Evolutionary conservation across 2,888 invertebrate species (phyloP).

Genomic region (Magallana nippona): DNA sequence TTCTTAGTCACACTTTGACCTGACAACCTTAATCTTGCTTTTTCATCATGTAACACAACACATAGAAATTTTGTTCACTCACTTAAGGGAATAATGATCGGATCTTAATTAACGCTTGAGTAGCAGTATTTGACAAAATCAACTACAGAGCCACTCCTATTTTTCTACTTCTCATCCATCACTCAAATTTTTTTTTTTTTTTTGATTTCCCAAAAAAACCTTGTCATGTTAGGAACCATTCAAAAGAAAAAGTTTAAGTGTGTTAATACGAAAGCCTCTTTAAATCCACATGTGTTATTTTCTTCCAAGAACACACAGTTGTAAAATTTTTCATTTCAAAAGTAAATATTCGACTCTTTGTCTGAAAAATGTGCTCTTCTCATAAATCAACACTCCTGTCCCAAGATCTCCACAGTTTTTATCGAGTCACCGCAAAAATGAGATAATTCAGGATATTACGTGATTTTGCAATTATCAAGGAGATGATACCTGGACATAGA

Average conservation of each 20-base stretch:
- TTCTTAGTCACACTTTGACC: slow-evolving; percentile 3
- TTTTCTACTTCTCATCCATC: neutral
- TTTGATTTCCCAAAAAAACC: neutral
- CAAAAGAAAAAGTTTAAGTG: neutral
- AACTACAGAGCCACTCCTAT: neutral
- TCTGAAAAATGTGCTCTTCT: neutral
- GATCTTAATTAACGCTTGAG: neutral
- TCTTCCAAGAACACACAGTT: neutral
- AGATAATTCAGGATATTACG: slow-evolving; percentile 4
- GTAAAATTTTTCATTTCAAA: neutral
- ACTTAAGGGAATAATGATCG: neutral
- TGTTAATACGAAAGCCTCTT: neutral
- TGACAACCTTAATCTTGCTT: neutral
- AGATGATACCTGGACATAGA: neutral
- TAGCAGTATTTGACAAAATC: neutral
- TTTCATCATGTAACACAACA: neutral
- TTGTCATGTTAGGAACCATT: too few relatives aligned
- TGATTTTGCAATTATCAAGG: neutral
- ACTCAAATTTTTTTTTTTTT: neutral
- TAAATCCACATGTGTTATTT: slow-evolving; percentile 16
- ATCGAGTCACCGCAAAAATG: neutral
- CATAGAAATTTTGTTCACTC: neutral
- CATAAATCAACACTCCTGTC: slow-evolving; percentile 13
- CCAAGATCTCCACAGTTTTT: neutral
- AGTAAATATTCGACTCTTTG: neutral